These are phyloP conservation scores for Rhea pennata DNA, from an alignment of 2,113 vertebrate genomes.

Conservation along the genomic window DNA sequence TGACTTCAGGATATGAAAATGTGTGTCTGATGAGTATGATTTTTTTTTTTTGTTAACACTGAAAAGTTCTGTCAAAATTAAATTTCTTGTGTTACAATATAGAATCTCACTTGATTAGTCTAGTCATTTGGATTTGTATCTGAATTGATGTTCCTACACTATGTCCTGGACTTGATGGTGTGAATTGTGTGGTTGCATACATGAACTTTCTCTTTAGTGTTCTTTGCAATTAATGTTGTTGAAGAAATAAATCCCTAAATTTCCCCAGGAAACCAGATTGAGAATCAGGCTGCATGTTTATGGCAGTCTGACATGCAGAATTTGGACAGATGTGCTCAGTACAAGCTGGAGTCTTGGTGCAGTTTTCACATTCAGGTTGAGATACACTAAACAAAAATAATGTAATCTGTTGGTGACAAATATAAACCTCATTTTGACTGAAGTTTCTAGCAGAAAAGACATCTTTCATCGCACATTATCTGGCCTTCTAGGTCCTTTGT, in stretches of 20 bases:
- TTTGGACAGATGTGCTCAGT: neutral
- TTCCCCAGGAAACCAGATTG: neutral
- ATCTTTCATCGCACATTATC: neutral
- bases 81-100: neutral
- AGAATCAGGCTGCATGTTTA: neutral
- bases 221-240: neutral
- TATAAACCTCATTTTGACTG: neutral
- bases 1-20: neutral
- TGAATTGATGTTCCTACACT: neutral
- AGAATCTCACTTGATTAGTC: neutral
- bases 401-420: neutral
- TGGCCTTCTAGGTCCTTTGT: neutral
- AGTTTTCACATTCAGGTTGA: neutral
- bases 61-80: neutral
- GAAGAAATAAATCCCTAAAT: neutral
- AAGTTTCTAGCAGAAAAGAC: neutral
- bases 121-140: neutral
- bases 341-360: neutral
- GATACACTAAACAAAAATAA: neutral
- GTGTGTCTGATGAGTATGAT: neutral
- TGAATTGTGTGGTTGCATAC: neutral
- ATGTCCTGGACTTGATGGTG: neutral
- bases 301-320: neutral
- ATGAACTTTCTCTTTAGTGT: neutral
- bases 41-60: neutral